Percentiles rank a stretch among this genome's conserved stretches.
phyloP scores from a whole-genome alignment of 2,888 invertebrate species.

The Diarsia dahlii region DNA sequence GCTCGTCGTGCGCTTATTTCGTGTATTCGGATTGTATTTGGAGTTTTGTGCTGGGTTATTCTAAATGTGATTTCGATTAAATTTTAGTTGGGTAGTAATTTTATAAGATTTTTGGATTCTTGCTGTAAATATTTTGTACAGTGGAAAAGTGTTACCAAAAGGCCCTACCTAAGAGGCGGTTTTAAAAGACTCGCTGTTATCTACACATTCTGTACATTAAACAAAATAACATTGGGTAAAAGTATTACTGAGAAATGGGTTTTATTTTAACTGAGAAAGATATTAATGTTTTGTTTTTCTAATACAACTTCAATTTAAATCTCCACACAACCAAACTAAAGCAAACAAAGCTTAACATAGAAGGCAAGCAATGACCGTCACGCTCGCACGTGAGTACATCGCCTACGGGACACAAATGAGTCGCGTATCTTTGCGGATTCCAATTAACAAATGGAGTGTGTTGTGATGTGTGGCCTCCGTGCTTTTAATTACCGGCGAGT shows the following conservation, averaged over 20 bases:
- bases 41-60: conserved; percentile 19
- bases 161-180: background rate
- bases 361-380: conserved; percentile 2
- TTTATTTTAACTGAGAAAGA: background rate
- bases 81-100: background rate
- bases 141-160: too few species aligned
- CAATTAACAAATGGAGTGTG: conserved; percentile 77
- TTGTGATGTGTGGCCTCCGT: conserved; percentile 56
- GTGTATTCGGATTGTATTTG: conserved; percentile 40
- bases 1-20: conserved; percentile 38
- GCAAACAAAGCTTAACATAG: background rate
- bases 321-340: background rate
- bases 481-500: conserved; percentile 71
- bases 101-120: background rate
- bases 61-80: background rate
- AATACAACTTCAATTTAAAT: background rate
- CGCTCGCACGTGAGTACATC: background rate
- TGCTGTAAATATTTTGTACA: background rate
- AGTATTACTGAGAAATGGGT: background rate
- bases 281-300: background rate
- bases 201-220: background rate
- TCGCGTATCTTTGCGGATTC: conserved; percentile 66
- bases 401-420: conserved; percentile 49
- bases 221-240: background rate
- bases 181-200: background rate